A percentile compares a stretch with the other conserved stretches of the same genome.
Evolutionary conservation across 2,797 vertebrate genomes (phyloP).

Genomic region (Orientallactaga sibirica): DNA sequence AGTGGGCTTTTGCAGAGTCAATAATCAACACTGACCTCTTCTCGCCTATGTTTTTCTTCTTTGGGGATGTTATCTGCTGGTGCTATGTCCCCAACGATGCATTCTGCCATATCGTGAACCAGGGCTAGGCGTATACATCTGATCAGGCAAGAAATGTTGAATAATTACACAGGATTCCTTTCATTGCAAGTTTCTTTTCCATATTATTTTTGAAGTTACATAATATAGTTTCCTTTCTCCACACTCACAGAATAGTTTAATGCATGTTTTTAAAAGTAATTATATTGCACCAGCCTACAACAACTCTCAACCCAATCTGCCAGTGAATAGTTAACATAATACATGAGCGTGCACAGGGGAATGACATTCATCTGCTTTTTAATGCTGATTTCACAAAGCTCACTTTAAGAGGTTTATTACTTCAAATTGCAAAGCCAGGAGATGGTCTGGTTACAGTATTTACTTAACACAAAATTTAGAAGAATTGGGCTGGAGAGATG

Average conservation of each 20-base stretch:
- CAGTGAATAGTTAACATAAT: slow-evolving; percentile 30
- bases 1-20: neutral
- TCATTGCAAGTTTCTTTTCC: neutral
- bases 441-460: neutral
- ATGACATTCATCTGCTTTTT: neutral
- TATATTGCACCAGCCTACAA: slow-evolving; percentile 45
- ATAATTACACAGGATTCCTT: slow-evolving; percentile 67
- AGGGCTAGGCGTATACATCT: slow-evolving; percentile 97
- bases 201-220: neutral
- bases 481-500: neutral
- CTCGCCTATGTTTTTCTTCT: slow-evolving; percentile 95
- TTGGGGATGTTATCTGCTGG: slow-evolving; percentile 97
- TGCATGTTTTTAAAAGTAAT: slow-evolving; percentile 44
- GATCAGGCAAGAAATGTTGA: slow-evolving; percentile 72
- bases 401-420: slow-evolving; percentile 3
- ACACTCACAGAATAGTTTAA: slow-evolving; percentile 44
- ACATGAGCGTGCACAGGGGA: neutral
- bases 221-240: neutral
- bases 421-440: slow-evolving; percentile 46
- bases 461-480: slow-evolving; percentile 46
- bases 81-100: slow-evolving; percentile 98
- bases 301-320: slow-evolving; percentile 8
- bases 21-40: slow-evolving; percentile 90
- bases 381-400: slow-evolving; percentile 22
- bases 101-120: slow-evolving; percentile 99